Evolutionary conservation across 92 coral and sea anemone species (phyloP).

Genomic region (Umimayanthus chanpuru): DNA sequence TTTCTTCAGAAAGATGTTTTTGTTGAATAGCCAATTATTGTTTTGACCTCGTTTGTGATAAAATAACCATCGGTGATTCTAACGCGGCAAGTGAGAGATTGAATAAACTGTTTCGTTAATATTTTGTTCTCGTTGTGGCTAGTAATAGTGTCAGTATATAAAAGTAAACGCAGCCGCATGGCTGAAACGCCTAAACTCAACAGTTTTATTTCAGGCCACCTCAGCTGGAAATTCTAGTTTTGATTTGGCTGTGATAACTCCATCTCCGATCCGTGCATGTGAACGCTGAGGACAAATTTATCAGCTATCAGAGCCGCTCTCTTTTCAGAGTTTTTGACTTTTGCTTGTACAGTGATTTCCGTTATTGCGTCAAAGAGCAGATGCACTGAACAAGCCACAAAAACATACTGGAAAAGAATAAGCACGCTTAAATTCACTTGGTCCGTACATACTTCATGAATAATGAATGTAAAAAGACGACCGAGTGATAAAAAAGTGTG

Average conservation of each 20-base stretch:
- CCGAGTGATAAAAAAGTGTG: constrained; percentile 36
- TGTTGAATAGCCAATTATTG: neutral
- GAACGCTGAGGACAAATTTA: neutral
- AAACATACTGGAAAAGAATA: constrained; percentile 20
- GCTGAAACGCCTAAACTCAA: neutral
- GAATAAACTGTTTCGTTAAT: neutral
- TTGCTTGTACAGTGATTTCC: constrained; percentile 28
- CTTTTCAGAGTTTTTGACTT: neutral
- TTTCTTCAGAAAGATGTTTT: neutral
- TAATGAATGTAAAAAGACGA: constrained; percentile 44
- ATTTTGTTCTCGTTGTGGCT: neutral
- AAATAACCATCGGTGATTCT: constrained; percentile 23
- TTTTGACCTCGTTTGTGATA: constrained; percentile 32
- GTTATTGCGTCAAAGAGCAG: neutral
- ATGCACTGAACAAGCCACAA: neutral
- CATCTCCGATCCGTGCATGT: neutral
- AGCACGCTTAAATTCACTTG: constrained; percentile 31
- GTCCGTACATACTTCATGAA: constrained; percentile 31
- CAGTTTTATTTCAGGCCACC: neutral
- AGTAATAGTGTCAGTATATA: neutral
- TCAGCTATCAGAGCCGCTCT: neutral
- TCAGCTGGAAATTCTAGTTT: constrained; percentile 22
- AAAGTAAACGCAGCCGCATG: neutral
- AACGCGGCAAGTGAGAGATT: constrained; percentile 3
- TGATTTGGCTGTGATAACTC: constrained; percentile 37